Base-by-base conservation (phyloP, 2,113 vertebrate species). In the Todiramphus chloris region DNA sequence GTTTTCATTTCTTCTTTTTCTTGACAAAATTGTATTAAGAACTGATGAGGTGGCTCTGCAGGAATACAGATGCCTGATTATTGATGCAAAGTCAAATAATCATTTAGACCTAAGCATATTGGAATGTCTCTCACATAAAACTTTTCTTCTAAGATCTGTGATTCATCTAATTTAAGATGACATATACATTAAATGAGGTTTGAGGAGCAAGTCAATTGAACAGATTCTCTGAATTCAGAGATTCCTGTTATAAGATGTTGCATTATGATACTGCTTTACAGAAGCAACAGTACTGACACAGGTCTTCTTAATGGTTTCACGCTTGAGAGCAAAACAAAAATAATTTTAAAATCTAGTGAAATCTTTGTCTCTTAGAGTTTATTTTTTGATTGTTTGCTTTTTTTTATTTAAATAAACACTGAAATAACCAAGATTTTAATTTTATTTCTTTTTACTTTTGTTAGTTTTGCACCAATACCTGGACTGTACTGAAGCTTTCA, bases 131-230 rank as follows among this genome's bases (percentile, higher is more conserved):
- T 90, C 53, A 50, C 75, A 72, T 89, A 46, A 87, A 87, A 85
- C 48, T 91, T 85, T 90, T 51, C 43, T 84, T 55, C 21, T 66
- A 69, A 76, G 74, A 93, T 91, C 85, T 85, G 75, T 77, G 75
- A 70, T 70, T 90, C 62, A 39, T 50, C 28, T 95, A 83, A 91
- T 96, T 95, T 76, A 93, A 62, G 44, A 63, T 88, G 84, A 59
- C 82, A 59, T 77, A 58, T 5, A 37, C 39, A 69, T 85, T 88
- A 90, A 93, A 91, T 35, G 21, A 87, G 19, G 90, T 96, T 85
- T 76, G 82, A 91, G 46, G 75, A 94, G 53, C 1, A 3, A 67
- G 91, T 94, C 67, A 70, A 21, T 35, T 76, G 84, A 87, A 69
- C 48, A 66, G 44, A 46, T 46, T 19, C 46, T 87, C 50, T 83